These are phyloP conservation scores for Melipona quadrifasciata DNA, from an alignment of 1,140 invertebrate genomes.

Conservation along the genomic window DNA sequence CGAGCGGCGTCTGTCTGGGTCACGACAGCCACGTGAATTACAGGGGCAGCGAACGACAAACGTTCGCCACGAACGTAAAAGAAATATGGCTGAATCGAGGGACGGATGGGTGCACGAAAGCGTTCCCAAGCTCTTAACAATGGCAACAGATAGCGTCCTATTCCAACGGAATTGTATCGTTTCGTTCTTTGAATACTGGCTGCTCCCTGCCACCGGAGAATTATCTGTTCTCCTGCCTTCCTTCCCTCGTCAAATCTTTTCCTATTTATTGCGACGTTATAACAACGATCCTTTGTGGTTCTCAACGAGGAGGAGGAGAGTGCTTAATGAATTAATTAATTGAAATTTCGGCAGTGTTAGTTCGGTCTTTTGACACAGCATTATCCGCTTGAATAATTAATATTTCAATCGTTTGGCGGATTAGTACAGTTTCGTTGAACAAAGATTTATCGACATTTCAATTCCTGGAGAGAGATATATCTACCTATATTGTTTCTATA, in stretches of 20 bases:
- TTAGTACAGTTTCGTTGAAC: too few species aligned
- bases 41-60: neutral
- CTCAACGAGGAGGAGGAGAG: too few species aligned
- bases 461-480: too few species aligned
- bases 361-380: too few species aligned
- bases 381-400: too few species aligned
- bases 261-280: neutral
- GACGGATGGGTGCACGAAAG: neutral
- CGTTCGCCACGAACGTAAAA: slow-evolving; percentile 5
- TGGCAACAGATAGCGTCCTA: slow-evolving; percentile 16
- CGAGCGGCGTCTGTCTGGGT: neutral
- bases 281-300: neutral
- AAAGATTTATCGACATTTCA: too few species aligned
- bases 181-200: neutral
- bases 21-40: slow-evolving; percentile 6
- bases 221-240: neutral
- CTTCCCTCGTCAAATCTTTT: neutral
- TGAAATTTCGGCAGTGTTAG: too few species aligned
- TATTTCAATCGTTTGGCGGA: too few species aligned
- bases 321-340: too few species aligned
- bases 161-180: neutral
- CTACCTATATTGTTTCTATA: too few species aligned
- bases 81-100: slow-evolving; percentile 29
- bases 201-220: neutral
- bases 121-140: neutral